These are phyloP conservation scores for Indicator maculatus DNA, from an alignment of 2,113 vertebrate genomes.

Conservation along the genomic window DNA sequence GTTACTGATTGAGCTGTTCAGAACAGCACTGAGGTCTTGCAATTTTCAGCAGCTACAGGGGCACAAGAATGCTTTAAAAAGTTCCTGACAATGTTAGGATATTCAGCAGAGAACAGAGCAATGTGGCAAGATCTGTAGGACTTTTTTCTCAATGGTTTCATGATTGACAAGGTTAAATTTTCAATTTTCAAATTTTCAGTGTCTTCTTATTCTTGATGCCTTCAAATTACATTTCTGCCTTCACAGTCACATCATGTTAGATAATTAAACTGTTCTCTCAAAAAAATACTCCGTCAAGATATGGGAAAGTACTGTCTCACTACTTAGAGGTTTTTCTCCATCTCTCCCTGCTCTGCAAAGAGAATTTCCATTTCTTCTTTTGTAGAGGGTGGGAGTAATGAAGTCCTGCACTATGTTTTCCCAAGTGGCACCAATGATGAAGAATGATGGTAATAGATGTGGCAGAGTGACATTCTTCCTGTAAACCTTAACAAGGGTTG, in stretches of 20 bases:
- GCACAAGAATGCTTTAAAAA: background rate
- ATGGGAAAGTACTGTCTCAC: background rate
- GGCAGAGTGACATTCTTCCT: background rate
- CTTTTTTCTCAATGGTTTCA: background rate
- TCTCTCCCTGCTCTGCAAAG: background rate
- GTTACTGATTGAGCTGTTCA: background rate
- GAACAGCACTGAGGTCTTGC: background rate
- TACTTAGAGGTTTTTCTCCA: background rate
- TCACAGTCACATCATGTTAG: background rate
- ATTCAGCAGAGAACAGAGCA: background rate
- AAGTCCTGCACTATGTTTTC: background rate
- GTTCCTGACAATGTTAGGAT: background rate
- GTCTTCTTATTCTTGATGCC: background rate
- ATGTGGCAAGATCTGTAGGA: background rate
- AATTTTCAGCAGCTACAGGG: background rate
- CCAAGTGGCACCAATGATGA: background rate
- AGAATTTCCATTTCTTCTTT: background rate
- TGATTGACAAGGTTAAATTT: background rate
- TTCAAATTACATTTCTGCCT: background rate
- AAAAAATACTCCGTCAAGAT: background rate
- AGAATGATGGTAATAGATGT: background rate
- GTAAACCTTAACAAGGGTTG: background rate
- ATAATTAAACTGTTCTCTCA: background rate
- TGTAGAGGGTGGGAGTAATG: background rate
- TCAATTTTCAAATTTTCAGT: background rate